Base-by-base conservation (phyloP, 2,888 invertebrate genomes). In the Drosophila helvetica region DNA sequence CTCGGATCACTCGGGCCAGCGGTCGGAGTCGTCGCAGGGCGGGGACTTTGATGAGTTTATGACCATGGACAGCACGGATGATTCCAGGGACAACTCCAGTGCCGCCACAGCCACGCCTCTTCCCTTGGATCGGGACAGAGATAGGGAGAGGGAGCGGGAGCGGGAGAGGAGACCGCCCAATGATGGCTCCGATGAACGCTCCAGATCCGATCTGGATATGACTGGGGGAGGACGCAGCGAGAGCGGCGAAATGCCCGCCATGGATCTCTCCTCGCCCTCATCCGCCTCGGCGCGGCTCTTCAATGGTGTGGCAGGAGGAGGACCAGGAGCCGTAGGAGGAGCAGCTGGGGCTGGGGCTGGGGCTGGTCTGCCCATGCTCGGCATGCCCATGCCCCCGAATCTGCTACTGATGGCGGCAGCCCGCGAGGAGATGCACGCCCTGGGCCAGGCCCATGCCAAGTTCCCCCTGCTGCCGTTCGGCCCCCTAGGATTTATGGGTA, bases 381-480 rank as follows among this genome's bases (percentile, higher is more conserved):
- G 91, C 25, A 84, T 85, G 88, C 85, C 90, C 9, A 79, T 90
- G 86, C 88, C 90, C 1, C 90, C 90, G 8, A 91, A 91, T 77
- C 87, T 91, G 22, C 79, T 91, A 25, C 75, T 91, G 22, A 91
- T 91, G 91, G 90, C 91, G 0, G 91, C 91, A 47, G 90, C 91
- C 9, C 86, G 91, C 25, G 91, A 91, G 53, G 91, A 91, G 76
- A 90, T 90, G 79, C 91, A 90, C 48, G 86, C 89, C 38, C 72
- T 90, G 45, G 83, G 86, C 45, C 83, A 84, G 46, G 87, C 81
- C 58, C 89, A 90, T 65, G 88, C 90, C 33, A 91, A 91, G 72
- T 90, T 96, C 88, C 96, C 96, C 78, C 94, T 96, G 85, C 94
- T 96, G 77, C 95, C 96, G 83, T 96, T 96, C 94, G 96, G 96